Base-by-base conservation (phyloP, 2,888 invertebrate genomes). In the Ommatoiulus sabulosus region DNA sequence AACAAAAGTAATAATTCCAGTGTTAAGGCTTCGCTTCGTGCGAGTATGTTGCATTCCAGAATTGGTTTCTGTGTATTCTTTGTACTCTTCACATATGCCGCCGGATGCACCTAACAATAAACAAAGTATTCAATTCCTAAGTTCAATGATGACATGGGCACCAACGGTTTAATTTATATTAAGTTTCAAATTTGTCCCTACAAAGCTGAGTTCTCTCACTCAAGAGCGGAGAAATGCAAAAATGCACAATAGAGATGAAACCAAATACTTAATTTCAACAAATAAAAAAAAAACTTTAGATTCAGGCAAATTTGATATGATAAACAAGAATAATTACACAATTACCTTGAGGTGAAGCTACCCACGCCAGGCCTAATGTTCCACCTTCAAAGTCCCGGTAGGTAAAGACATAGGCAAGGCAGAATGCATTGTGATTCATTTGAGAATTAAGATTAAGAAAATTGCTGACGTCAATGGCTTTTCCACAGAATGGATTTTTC, bases 331-430 rank as follows among this genome's bases (percentile, higher is more conserved):
- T 8, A 88, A 5, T 17, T n/a, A 15, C 8, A 20, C 88, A 63
- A 89, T 91, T 92, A 93, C 93, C 93, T 89, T 97, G 97, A 0
- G 98, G 98, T 90, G 98, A 97, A 46, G 99, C 99, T 44, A 99
- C 99, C 99, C 99, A 99, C 5, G 99, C 99, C 86, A 99, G 94
- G 43, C 99, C 99, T 84, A 99, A 94, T 24, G 99, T 99, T 89
- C 99, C 99, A 10, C 98, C 98, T 35, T 98, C 98, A 92, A 99
- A 99, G 93, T 99, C 99, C 91, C 98, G 95, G 90, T 94, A 94
- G 0, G 99, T 99, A 93, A 99, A 99, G 90, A 99, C 98, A 93
- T 99, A 99, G n/a, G 99, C 99, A 90, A 99, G 95, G 92, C 99
- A 99, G 94, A 99, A 99, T 93, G 97, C 97, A 92, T 99, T 97